A percentile compares a stretch with the other conserved stretches of the same genome.
Conservation (phyloP, 1,140 invertebrate species). For the Ephestia elutella region DNA sequence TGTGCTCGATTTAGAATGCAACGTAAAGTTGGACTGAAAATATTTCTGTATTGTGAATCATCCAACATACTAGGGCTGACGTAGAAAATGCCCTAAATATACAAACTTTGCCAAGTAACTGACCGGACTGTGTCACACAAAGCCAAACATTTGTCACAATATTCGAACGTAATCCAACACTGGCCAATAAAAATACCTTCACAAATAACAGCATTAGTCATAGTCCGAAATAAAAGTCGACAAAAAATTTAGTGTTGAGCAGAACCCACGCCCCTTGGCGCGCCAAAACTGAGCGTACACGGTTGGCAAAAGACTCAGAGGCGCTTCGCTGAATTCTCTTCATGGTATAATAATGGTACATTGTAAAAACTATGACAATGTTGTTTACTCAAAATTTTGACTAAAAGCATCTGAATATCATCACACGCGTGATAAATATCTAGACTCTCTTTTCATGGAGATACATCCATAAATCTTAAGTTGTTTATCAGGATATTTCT, state of each 20-base stretch:
- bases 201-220: constrained; percentile 57
- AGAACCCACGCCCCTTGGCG: constrained; percentile 35
- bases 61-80: not conserved
- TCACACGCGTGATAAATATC: too few relatives aligned
- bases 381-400: not conserved
- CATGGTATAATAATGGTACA: constrained; percentile 10
- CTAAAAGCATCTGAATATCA: too few relatives aligned
- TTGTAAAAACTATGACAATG: constrained; percentile 22
- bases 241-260: constrained; percentile 32
- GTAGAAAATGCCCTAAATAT: constrained; percentile 1
- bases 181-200: constrained; percentile 45
- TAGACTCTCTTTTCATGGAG: too few relatives aligned
- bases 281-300: constrained; percentile 23
- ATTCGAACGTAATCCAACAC: constrained; percentile 43
- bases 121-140: not conserved
- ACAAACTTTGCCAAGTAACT: not conserved
- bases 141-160: constrained; percentile 32
- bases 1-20: not conserved
- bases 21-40: not conserved
- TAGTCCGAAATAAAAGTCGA: constrained; percentile 36
- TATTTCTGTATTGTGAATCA: constrained; percentile 1
- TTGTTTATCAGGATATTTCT: too few relatives aligned
- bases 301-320: constrained; percentile 12
- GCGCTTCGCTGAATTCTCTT: constrained; percentile 8
- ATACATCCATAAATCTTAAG: too few relatives aligned